phyloP scores from a whole-genome alignment of 2,888 invertebrate species.

The Nasonia oneida region DNA sequence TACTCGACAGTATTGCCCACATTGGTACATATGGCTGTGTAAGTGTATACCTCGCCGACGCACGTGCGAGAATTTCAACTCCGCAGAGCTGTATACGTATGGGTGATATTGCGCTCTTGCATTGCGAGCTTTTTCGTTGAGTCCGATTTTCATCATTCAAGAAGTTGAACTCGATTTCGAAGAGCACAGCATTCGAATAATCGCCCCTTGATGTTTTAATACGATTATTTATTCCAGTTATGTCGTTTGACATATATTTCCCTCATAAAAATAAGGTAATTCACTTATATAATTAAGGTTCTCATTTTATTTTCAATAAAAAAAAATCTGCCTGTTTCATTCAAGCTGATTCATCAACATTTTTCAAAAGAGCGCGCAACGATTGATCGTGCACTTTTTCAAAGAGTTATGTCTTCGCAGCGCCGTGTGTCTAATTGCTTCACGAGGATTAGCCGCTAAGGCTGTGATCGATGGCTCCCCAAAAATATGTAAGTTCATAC shows the following conservation, averaged over 20 bases:
- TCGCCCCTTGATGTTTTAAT: too few relatives aligned
- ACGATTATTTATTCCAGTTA: too few relatives aligned
- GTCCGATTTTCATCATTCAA: neutral
- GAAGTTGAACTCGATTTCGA: too few relatives aligned
- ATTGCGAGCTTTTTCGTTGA: neutral
- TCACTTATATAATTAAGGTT: too few relatives aligned
- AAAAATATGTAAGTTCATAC: constrained; percentile 28
- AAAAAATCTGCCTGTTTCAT: constrained; percentile 4
- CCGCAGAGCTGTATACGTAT: neutral
- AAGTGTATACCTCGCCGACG: neutral
- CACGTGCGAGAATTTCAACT: neutral
- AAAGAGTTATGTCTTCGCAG: constrained; percentile 15
- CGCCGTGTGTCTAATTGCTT: constrained; percentile 29
- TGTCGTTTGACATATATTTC: too few relatives aligned
- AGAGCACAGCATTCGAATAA: too few relatives aligned
- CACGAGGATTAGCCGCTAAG: constrained; percentile 34
- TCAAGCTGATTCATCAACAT: constrained; percentile 31
- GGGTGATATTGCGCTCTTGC: neutral
- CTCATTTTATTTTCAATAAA: neutral
- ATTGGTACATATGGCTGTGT: neutral
- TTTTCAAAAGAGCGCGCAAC: constrained; percentile 30
- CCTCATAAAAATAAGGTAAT: too few relatives aligned
- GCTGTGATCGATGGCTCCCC: constrained; percentile 42
- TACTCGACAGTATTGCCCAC: neutral
- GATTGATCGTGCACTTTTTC: constrained; percentile 45